Base-by-base conservation (phyloP, 2,113 vertebrate species). In the Anhinga anhinga region DNA sequence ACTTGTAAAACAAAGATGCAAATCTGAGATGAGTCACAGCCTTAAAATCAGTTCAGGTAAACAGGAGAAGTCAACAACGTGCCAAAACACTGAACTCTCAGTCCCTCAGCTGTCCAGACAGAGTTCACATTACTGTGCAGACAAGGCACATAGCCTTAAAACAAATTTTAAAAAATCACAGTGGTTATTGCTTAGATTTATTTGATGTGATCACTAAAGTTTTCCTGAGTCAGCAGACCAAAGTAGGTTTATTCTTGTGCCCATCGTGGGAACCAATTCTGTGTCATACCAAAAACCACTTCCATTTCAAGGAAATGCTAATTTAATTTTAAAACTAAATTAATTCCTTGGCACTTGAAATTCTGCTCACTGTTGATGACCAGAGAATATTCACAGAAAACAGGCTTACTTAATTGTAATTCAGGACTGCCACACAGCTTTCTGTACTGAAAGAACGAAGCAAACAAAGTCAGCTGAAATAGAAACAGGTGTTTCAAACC, bases 401-500 rank as follows among this genome's bases (percentile, higher is more conserved):
- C n/a, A 77, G 53, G 22, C 38, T 76, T 40, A 30, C 30, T 95
- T 93, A 73, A 80, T 80, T 93, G 84, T 53, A 70, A 55, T 91
- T 90, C 73, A 69, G 63, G 67, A 59, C 53, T 73, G 59, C 47
- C 66, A 58, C 23, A 30, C 29, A 70, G 77, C 27, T 62, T 93
- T 89, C 74, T 82, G 13, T 49, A 38, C 32, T 58, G 62, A 76
- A 56, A 93, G 87, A 85, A 79, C 19, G 90, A 76, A 88, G 76
- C 18, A 29, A 77, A 88, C 45, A 66, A 82, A 95, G 72, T 86
- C 82, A 83, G 66, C 82, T 84, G 87, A 86, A 95, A 92, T 63
- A 74, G 79, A 80, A 92, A 72, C 27, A 94, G 87, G 91, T 96
- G 91, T 86, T 96, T 94, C 79, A 93, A 93, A 67, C 20, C 59